Base-by-base conservation (phyloP, 2,888 invertebrate genomes). In the Xestia rhomboidea region DNA sequence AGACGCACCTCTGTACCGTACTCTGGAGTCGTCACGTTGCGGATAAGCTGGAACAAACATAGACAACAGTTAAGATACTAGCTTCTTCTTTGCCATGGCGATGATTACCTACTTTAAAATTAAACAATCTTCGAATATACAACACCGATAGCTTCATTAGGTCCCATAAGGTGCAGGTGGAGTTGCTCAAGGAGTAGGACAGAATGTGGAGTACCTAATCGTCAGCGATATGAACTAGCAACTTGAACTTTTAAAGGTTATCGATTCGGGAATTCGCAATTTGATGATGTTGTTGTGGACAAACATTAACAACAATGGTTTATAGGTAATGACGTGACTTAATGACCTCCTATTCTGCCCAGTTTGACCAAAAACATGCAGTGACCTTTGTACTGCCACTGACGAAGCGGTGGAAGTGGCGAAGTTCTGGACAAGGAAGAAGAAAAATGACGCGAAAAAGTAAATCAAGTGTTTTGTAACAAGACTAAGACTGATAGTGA, bases 1-100 rank as follows among this genome's bases (percentile, higher is more conserved):
- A 92, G 85, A 0, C 98, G 96, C 24, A 98, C 97, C 38, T 92
- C 87, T 0, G 95, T 92, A 0, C 98, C 98, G 91, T 97, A 98
- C n/a, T 96, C 95, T 1, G 93, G 90, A 0, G 97, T 97, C 0
- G 98, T 97, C 77, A 98, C 94, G 89, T 98, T 97, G 18, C 85
- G 76, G 24, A 97, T 89, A 7, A 98, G 89, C 98, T 98, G 93
- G 7, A 11, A 24, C 2, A n/a, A n/a, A 60, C 8, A 18, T 60
- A 76, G 63, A 34, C 10, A 54, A 27, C 18, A 27, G 0, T 21
- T 21, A 62, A 21, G 1, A 18, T 44, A 18, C 21, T 38, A 63
- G 24, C 24, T 63, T 63, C 34, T 38, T n/a, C 34, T n/a, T n/a
- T 24, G 8, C 30, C 18, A 18, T 60, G 60, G 18, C 15, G 60